Base-by-base conservation (phyloP, 2,797 vertebrate genomes). In the Sandelia bainsii region DNA sequence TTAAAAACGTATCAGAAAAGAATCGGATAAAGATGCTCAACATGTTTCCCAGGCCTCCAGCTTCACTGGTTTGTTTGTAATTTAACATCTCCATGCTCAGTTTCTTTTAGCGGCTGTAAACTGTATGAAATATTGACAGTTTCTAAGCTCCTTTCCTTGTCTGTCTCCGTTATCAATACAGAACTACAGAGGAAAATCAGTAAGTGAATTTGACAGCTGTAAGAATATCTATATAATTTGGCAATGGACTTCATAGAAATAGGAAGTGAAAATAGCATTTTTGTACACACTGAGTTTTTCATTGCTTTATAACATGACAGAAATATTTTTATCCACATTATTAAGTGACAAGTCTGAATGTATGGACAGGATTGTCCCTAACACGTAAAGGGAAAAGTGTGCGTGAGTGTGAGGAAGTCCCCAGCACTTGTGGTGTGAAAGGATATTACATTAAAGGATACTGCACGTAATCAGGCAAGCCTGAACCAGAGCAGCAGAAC, bases 401-500 rank as follows among this genome's bases (percentile, higher is more conserved):
- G 40, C 32, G 48, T 9, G 62, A 16, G 16, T 49, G 16, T 17
- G 19, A 53, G 37, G 20, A 40, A 3, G 34, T 46, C 49, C 40
- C 69, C 59, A 57, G 59, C 56, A 40, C 16, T n/a, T 37, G 62
- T 48, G 42, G 77, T 92, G 89, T 88, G 58, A 94, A 94, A 96
- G 92, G 94, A 94, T 95, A 95, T 82, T 84, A 80, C 63, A 27
- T 89, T 86, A 94, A 96, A 96, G 93, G 86, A 94, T 96, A 96
- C 95, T 94, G 93, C 89, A 94, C 87, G 93, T 92, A 87, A 83
- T 88, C 87, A 90, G 87, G 82, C 72, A 92, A 85, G 86, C 86
- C 88, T 91, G 89, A 92, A 89, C 88, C 83, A 89, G 88, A 86
- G 84, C 83, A 91, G 93, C 91, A 91, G 92, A 90, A 92, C 83